Base-by-base conservation (phyloP, 1,140 invertebrate species). In the Drosophila jambulina region DNA sequence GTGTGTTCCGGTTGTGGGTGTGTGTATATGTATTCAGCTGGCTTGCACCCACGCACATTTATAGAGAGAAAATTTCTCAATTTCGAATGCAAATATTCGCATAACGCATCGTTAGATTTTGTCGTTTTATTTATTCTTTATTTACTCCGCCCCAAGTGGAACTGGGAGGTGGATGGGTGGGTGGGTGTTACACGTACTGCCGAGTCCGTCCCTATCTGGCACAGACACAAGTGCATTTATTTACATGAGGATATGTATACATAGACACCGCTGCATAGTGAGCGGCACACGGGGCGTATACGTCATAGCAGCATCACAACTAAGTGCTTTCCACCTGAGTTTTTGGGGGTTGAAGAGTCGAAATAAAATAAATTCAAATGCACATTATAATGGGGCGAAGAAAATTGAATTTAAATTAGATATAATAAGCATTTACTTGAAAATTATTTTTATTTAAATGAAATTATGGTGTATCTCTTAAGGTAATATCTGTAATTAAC, bases 71-170 rank as follows among this genome's bases (percentile, higher is more conserved):
- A 48, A 87, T 77, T 87, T 83, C 77, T 80, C 76, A 87, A 87
- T 88, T 88, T 83, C 84, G 58, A 80, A 88, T 88, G 84, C 84
- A 87, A 88, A 78, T 83, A 84, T 88, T 80, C 43, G 42, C 76
- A 65, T 62, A 86, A 79, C 76, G 83, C 83, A 82, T 80, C 71
- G 83, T 87, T 87, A 67, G 76, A 82, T 77, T 77, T 70, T 77
- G 72, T 67, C 74, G 40, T 75, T 74, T 53, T 69, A 56, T 77
- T 58, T 48, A 58, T 78, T 32, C 36, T 38, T 76, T 60, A 56
- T 56, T 76, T 53, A 65, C 53, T 56, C 13, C 27, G 32, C 15
- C 32, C 12, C 7, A 32, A 59, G 63, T 67, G 51, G 23, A 21
- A 27, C 36, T 32, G 23, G 8, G 64, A 36, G 27, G 36, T 38